Base-by-base conservation (phyloP, 2,113 vertebrate species). In the Eurypyga helias region DNA sequence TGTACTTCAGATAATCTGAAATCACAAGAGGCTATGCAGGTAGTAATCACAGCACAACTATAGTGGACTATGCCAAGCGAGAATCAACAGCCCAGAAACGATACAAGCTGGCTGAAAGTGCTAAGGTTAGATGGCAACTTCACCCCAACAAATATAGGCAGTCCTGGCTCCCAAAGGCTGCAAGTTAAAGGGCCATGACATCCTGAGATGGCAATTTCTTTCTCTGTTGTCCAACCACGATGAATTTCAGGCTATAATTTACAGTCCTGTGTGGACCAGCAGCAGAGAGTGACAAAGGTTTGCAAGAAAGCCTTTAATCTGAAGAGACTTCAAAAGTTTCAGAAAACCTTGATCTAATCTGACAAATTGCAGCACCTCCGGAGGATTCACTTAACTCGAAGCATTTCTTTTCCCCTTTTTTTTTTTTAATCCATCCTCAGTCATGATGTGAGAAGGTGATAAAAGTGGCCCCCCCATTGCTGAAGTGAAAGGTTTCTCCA, bases 1-100 rank as follows among this genome's bases (percentile, higher is more conserved):
- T 81, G 83, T 81, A 95, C 93, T 66, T 88, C 88, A 95, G 94
- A 97, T 92, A 87, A 91, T 57, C 83, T 87, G 84, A 95, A 95
- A 94, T 95, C 75, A 65, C 60, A 57, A 41, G 55, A 45, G 75
- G 33, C 45, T 88, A 81, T 95, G 92, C 86, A 98, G 93, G 93
- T 94, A 97, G 77, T 61, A 88, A 92, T 84, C 95, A 77, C 91
- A 88, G 64, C 62, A 86, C 38, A 46, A 60, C 80, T 62, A 46
- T 34, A 91, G 70, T 51, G 88, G 76, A 65, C 66, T 70, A 60
- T 52, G 62, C 78, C 38, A 65, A 95, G 81, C 57, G 89, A 87
- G 65, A 89, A 66, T 67, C 48, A 95, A 85, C 33, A 79, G 51
- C 17, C 18, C 60, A 96, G 71, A 66, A 66, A 65, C 65, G 89